Conservation (phyloP, 2,888 invertebrate genomes). For the Orthosia cruda region DNA sequence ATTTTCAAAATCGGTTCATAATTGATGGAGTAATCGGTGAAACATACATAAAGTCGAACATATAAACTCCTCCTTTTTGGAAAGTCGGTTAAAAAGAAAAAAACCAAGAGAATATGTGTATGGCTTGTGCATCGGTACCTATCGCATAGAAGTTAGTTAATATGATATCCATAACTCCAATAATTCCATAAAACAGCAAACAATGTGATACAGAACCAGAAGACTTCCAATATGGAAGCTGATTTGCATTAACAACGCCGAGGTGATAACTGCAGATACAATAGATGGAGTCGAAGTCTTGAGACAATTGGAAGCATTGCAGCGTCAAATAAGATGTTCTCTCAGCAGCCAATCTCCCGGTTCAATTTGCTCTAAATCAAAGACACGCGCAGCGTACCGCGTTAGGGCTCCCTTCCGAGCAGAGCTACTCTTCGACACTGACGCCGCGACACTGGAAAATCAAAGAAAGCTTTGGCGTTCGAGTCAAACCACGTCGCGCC, state of each 20-base stretch:
- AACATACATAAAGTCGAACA: no score
- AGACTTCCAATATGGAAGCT: slow-evolving; percentile 65
- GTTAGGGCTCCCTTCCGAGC: background rate
- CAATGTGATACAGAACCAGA: slow-evolving; percentile 70
- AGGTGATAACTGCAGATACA: slow-evolving; percentile 79
- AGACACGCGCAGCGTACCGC: slow-evolving; percentile 72
- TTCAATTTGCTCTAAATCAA: slow-evolving; percentile 91
- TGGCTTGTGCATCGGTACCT: no score
- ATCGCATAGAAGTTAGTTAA: no score
- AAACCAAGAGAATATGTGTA: background rate
- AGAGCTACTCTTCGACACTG: no score
- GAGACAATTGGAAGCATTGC: slow-evolving; percentile 89
- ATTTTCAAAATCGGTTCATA: no score
- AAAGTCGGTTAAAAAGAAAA: no score
- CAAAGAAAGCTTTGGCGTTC: no score
- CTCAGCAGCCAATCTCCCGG: slow-evolving; percentile 86
- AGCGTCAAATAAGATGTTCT: slow-evolving; percentile 89
- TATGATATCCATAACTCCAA: background rate
- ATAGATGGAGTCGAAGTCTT: slow-evolving; percentile 78
- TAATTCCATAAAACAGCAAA: slow-evolving; percentile 37
- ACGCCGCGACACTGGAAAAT: no score
- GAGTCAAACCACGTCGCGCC: no score
- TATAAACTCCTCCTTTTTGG: no score
- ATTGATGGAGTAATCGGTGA: no score
- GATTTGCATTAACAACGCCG: slow-evolving; percentile 74